Evolutionary conservation across 1,140 invertebrate genomes (phyloP).

Genomic region (Bombus fervidus): DNA sequence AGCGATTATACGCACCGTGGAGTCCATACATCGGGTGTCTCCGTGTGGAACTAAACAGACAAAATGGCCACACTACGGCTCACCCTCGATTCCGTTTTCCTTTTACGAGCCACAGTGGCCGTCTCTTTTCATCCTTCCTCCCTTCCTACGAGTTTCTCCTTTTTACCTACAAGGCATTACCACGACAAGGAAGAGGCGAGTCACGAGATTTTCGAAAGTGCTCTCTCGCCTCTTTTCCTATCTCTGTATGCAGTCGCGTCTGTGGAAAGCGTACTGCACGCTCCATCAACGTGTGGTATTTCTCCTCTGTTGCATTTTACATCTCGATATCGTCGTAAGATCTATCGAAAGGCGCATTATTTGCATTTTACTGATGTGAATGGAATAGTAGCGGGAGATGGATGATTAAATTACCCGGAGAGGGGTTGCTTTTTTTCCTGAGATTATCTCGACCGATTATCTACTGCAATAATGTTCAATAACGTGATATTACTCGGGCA

Average conservation of each 20-base stretch:
- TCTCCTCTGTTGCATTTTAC: background rate
- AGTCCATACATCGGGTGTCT: constrained; percentile 76
- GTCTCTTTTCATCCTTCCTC: constrained; percentile 30
- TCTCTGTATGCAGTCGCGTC: background rate
- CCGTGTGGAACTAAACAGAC: constrained; percentile 79
- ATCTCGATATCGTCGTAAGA: background rate
- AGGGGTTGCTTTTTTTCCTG: background rate
- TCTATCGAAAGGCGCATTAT: background rate
- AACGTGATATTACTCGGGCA: background rate
- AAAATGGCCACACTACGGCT: constrained; percentile 78
- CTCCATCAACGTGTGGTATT: constrained; percentile 1
- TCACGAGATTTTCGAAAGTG: constrained; percentile 70
- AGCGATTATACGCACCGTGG: constrained; percentile 79
- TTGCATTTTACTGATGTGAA: background rate
- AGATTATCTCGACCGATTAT: background rate
- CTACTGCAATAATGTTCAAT: background rate
- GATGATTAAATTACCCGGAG: background rate
- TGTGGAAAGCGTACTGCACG: constrained; percentile 5
- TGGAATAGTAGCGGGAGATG: background rate
- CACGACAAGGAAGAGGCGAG: constrained; percentile 52
- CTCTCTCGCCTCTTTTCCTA: constrained; percentile 35
- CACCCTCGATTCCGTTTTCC: constrained; percentile 72
- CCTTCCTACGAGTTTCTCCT: constrained; percentile 33
- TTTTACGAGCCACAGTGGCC: constrained; percentile 51
- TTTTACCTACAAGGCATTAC: constrained; percentile 46